Evolutionary conservation across 2,797 vertebrate genomes (phyloP).

Genomic region (Limosa lapponica): DNA sequence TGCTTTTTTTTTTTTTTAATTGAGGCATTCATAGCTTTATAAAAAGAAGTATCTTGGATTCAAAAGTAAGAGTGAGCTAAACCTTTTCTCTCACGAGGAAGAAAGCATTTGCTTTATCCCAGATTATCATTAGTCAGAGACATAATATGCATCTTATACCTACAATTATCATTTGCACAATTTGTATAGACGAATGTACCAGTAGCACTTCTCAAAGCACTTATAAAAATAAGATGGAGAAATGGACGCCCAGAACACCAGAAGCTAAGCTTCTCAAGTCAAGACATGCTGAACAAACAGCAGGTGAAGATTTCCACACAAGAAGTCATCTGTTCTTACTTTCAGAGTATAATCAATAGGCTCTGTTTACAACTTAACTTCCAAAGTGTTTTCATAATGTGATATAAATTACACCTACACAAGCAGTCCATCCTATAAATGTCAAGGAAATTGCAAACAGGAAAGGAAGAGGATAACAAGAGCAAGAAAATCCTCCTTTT

Average conservation of each 20-base stretch:
- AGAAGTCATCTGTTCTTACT: not conserved
- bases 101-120: not conserved
- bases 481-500: not conserved
- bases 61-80: not conserved
- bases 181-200: not conserved
- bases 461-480: not conserved
- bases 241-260: not conserved
- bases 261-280: conserved; percentile 29
- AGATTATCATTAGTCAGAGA: conserved; percentile 25
- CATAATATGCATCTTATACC: not conserved
- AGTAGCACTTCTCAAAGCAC: not conserved
- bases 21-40: not conserved
- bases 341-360: not conserved
- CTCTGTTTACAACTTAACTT: not conserved
- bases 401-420: not conserved
- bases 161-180: conserved; percentile 33
- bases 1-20: not conserved
- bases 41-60: not conserved
- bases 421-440: not conserved
- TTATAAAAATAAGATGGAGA: conserved; percentile 32
- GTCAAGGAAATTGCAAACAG: not conserved
- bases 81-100: not conserved
- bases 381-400: not conserved
- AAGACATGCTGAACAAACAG: not conserved
- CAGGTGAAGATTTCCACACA: not conserved